Base-by-base conservation (phyloP, 1,140 invertebrate genomes). In the Heliothis virescens region DNA sequence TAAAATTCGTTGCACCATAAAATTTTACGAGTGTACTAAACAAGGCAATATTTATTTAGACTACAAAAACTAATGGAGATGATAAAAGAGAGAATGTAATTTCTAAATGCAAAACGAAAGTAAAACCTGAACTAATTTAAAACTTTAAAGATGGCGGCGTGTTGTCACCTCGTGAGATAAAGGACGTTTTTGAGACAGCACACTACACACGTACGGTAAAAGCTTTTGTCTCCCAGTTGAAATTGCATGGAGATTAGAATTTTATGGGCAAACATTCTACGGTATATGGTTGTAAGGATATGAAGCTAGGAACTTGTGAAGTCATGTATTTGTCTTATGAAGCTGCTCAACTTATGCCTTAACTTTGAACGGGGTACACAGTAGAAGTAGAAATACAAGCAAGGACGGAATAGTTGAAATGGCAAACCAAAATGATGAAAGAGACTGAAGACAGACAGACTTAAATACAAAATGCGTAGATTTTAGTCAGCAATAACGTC, bases 161-260 rank as follows among this genome's bases (percentile, higher is more conserved):
- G 34, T 18, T 48, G 41, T 48, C 41, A 48, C 41, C 10, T 41
- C 47, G 63, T 48, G 47, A 47, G n/a, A 67, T 48, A 67, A 48
- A 67, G 41, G 41, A 21, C n/a, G 63, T 41, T 67, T 48, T 67
- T 48, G 41, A 50, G 41, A 67, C 63, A 21, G 9, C n/a, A 48
- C 63, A 67, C 34, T 67, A 16, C 62, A 65, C 41, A 67, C 29
- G 48, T 16, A 18, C 57, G 63, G 63, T 7, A 41, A 12, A 65
- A 65, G 63, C 41, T 41, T 67, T 67, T 67, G 41, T 67, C 63
- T 67, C 16, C 4, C 9, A 21, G 63, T 16, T 67, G 47, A 48
- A 67, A 48, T 67, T 48, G 63, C 63, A 67, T 67, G 41, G 16
- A 67, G 41, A 67, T 65, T 48, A 67, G 41, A 48, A 48, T 67